Evolutionary conservation across 2,888 invertebrate species (phyloP), one percentile per base, ranked within the genome.

Genomic region (Cheilosia urbana): DNA sequence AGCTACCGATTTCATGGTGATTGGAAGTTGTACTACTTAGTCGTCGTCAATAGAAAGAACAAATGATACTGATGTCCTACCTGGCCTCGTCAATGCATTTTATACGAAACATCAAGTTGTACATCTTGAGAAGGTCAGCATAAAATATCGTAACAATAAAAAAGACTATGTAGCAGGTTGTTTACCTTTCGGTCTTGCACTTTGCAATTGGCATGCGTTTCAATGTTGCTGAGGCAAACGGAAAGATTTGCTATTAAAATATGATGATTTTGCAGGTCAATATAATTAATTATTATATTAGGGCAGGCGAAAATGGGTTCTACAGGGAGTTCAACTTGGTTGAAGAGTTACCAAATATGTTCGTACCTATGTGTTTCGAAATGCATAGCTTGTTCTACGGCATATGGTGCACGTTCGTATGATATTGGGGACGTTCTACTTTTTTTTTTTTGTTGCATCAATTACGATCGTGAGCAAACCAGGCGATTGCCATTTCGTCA

Each of bases 61-160:
- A 47, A 69, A 27, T 58, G 30, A 47, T 11, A 84, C 84, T 84
- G 80, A 80, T 69, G 34, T 84, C 80, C 84, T 84, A 73, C 71
- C 71, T 84, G 84, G 69, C 69, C 65, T 71, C 66, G 80, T 9
- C 37, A 30, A 47, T 75, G 45, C 65, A 80, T 76, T 84, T 84
- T 84, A 84, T 84, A 84, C 69, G 9, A 80, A 75, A 55, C 65
- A 84, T 30, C 3, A 24, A 63, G 24, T 57, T 49, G 15, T 4
- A n/a, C 27, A 17, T 73, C 45, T 66, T 63, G 69, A 76, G 65
- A 58, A 57, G 79, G 75, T 84, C 84, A 80, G 84, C 84, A 68
- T 62, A 71, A 82, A 51, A 66, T 30, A 30, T 15, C 6, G 19
- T 5, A 27, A 37, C 30, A 30, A 9, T 17, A 4, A 17, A n/a